These are phyloP conservation scores for Trididemnum miniatum DNA, from an alignment of 23 tunicate species.

Conservation along the genomic window DNA sequence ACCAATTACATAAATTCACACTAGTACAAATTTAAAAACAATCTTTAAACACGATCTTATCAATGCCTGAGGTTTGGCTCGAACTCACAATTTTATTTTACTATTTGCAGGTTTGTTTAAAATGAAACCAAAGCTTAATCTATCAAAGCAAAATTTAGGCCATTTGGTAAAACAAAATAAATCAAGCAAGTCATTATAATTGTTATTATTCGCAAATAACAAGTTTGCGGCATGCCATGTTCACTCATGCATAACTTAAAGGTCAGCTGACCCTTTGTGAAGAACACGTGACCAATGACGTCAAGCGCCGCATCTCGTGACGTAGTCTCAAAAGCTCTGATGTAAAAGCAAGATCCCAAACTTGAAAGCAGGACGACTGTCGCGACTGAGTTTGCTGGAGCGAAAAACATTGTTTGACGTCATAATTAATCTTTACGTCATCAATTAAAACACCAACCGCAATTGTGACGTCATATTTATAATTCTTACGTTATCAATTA, in stretches of 20 bases:
- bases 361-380: conserved; percentile 21
- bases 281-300: conserved; percentile 51
- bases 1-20: too few relatives aligned
- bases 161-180: too few relatives aligned
- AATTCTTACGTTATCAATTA: neutral
- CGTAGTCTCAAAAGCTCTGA: conserved; percentile 55
- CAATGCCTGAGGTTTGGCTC: too few relatives aligned
- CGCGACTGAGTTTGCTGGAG: conserved; percentile 22
- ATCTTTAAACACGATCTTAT: too few relatives aligned
- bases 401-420: neutral
- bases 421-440: too few relatives aligned
- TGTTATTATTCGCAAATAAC: neutral
- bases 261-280: conserved; percentile 45
- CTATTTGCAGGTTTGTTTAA: too few relatives aligned
- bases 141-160: too few relatives aligned
- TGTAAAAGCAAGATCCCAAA: conserved; percentile 62
- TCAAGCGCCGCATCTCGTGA: conserved; percentile 75
- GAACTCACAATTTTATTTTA: too few relatives aligned
- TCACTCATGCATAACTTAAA: conserved; percentile 39
- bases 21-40: too few relatives aligned
- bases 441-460: neutral
- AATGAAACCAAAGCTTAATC: too few relatives aligned
- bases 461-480: neutral
- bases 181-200: too few relatives aligned
- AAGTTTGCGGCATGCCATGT: neutral